phyloP scores from a whole-genome alignment of 2,797 vertebrate species.

The Myotis myotis region DNA sequence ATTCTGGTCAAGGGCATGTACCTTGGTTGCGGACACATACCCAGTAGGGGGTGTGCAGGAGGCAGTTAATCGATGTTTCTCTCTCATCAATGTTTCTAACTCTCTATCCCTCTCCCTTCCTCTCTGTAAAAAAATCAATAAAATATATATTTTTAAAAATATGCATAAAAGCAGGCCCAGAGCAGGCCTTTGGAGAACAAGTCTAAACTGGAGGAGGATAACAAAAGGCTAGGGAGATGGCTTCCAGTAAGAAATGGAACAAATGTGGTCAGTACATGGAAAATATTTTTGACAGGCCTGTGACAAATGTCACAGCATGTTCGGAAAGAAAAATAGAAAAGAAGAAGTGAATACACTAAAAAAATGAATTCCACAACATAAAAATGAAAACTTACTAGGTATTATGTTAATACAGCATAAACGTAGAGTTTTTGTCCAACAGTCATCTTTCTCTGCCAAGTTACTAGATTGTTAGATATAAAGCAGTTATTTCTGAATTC shows the following conservation, averaged over 20 bases:
- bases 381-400: conserved; percentile 2
- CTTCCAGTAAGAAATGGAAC: neutral
- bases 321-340: too few relatives aligned
- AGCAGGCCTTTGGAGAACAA: neutral
- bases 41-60: too few relatives aligned
- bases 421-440: conserved; percentile 32
- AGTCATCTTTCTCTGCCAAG: conserved; percentile 39
- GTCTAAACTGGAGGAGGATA: neutral
- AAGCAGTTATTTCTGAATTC: conserved; percentile 18
- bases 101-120: too few relatives aligned
- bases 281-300: conserved; percentile 51
- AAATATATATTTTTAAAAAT: neutral
- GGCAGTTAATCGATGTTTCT: too few relatives aligned
- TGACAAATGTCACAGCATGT: conserved; percentile 55
- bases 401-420: conserved; percentile 45
- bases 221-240: neutral
- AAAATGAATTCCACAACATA: conserved; percentile 35
- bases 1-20: too few relatives aligned
- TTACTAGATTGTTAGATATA: conserved; percentile 36
- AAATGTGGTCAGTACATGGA: neutral
- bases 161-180: neutral
- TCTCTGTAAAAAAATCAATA: too few relatives aligned
- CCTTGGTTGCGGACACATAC: too few relatives aligned
- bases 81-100: too few relatives aligned
- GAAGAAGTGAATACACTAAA: neutral